A percentile compares a stretch with the other conserved stretches of the same genome.
phyloP scores from a whole-genome alignment of 2,113 vertebrate genomes.

The Pavo muticus region DNA sequence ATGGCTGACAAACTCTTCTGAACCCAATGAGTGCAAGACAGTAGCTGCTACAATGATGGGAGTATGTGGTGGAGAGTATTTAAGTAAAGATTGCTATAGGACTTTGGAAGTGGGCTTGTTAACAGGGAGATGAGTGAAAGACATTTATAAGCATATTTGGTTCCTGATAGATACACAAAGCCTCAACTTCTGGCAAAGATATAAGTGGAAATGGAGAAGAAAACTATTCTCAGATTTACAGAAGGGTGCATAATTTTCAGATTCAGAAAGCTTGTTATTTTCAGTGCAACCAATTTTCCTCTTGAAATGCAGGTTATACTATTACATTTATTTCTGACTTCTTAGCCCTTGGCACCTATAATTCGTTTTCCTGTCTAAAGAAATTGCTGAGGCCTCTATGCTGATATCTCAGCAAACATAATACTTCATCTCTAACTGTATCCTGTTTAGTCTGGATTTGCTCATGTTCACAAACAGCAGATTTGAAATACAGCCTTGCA shows the following conservation, averaged over 20 bases:
- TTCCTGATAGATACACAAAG: neutral
- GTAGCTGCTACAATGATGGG: neutral
- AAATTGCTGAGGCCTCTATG: conserved; percentile 28
- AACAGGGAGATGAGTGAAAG: neutral
- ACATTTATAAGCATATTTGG: neutral
- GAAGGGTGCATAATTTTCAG: neutral
- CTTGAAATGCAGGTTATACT: conserved; percentile 5
- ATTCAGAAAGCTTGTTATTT: neutral
- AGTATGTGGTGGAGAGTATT: neutral
- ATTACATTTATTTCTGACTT: conserved; percentile 4
- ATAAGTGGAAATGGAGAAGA: neutral
- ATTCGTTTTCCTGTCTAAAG: conserved; percentile 30
- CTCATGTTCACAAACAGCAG: neutral
- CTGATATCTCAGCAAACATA: conserved; percentile 50
- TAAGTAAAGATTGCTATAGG: neutral
- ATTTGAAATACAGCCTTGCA: conserved; percentile 46
- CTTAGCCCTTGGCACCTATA: conserved; percentile 30
- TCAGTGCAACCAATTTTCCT: neutral
- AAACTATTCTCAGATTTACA: neutral
- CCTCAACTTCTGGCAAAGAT: neutral
- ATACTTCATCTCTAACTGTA: conserved; percentile 46
- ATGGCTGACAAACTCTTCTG: neutral
- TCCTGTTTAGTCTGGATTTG: conserved; percentile 51
- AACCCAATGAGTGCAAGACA: neutral
- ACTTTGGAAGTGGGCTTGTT: neutral